phyloP scores from a whole-genome alignment of 2,797 vertebrate genomes.

The Fistularia tabacaria region DNA sequence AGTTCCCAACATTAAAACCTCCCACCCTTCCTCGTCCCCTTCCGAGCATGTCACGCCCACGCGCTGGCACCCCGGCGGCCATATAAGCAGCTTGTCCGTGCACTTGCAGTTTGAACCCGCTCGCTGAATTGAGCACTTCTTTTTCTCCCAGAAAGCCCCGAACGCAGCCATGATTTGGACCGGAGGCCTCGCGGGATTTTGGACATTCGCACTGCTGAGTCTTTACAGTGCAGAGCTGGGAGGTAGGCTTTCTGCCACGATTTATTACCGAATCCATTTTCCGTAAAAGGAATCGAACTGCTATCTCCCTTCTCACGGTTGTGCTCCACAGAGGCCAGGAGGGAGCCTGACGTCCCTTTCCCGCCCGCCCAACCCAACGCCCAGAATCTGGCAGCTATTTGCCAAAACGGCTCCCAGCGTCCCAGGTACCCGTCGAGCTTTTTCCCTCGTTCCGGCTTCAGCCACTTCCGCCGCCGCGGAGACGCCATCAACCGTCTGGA shows the following conservation, averaged over 20 bases:
- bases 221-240: slow-evolving; percentile 32
- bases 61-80: not conserved
- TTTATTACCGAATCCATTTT: no score
- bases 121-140: not conserved
- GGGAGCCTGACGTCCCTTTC: slow-evolving; percentile 47
- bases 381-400: slow-evolving; percentile 50
- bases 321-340: not conserved
- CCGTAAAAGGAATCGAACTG: not conserved
- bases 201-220: slow-evolving; percentile 36
- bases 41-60: slow-evolving; percentile 33
- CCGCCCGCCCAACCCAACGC: slow-evolving; percentile 55
- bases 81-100: slow-evolving; percentile 35
- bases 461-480: slow-evolving; percentile 53
- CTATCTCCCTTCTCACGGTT: not conserved
- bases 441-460: slow-evolving; percentile 41
- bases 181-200: slow-evolving; percentile 30
- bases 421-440: slow-evolving; percentile 46
- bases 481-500: slow-evolving; percentile 63
- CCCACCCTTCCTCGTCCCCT: slow-evolving; percentile 1
- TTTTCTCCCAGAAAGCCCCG: not conserved
- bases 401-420: slow-evolving; percentile 36
- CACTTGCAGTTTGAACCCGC: not conserved
- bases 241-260: slow-evolving; percentile 38
- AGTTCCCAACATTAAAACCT: not conserved
- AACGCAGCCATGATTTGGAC: slow-evolving; percentile 38